Base-by-base conservation (phyloP, 2,797 vertebrate genomes). In the Acipenser ruthenus region DNA sequence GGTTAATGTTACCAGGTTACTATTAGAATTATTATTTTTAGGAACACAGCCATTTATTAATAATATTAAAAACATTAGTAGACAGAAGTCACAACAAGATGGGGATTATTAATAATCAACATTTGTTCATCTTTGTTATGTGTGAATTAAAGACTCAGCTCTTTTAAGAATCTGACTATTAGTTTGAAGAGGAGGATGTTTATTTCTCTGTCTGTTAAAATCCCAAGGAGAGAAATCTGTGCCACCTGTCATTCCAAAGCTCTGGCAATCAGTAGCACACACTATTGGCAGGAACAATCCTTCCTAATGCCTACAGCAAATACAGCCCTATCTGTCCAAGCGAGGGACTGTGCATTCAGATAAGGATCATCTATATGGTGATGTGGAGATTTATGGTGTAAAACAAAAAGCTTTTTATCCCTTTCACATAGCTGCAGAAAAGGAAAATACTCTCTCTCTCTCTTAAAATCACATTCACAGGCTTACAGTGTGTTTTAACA, bases 231-330 rank as follows among this genome's bases (percentile, higher is more conserved):
- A 62, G 64, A 65, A 73, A 66, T 60, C 64, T 9, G 50, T 72
- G 70, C 70, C 73, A 72, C 73, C 71, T 73, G 67, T 69, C 66
- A 72, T 69, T 66, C 61, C 63, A 50, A 51, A 69, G 65, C 48
- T 49, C 64, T 73, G 72, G 72, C 69, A 72, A 68, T 58, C 62
- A 18, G 51, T 18, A 18, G 47, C 64, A 69, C 64, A 72, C 49
- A n/a, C 48, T 49, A 68, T 58, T 73, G 72, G 69, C 71, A 67
- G 67, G 49, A 61, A 62, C 65, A 68, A 51, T 67, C 47, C 50
- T n/a, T 12, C 23, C 49, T 47, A 49, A 58, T 50, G 63, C 50
- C 51, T 56, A 50, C 23, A 12, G 64, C 15, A 49, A 50, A 23
- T 66, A 63, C 64, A 67, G 12, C 50, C 23, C 8, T 63, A 11